Evolutionary conservation across 2,113 vertebrate species (phyloP).

Genomic region (Pogona vitticeps): DNA sequence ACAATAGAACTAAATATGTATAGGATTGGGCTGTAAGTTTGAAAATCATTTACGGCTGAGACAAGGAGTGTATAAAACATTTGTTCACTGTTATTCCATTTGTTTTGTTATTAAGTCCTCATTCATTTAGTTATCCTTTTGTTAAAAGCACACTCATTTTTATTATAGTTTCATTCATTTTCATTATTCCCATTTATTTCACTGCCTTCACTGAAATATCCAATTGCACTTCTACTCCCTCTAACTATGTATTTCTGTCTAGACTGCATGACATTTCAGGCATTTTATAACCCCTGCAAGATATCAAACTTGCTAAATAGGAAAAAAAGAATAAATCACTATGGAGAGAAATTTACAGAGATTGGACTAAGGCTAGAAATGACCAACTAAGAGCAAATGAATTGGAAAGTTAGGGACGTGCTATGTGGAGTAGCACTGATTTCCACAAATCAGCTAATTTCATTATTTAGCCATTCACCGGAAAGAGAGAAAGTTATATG

Average conservation of each 20-base stretch:
- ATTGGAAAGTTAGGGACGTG: too few relatives aligned
- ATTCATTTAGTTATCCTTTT: background rate
- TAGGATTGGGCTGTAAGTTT: background rate
- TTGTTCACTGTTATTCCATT: background rate
- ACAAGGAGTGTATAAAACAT: background rate
- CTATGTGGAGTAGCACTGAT: too few relatives aligned
- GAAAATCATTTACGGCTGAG: background rate
- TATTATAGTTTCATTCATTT: background rate
- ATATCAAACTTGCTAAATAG: background rate
- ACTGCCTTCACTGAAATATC: background rate
- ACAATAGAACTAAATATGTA: background rate
- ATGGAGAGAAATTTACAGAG: background rate
- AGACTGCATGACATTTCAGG: background rate
- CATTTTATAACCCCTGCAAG: background rate
- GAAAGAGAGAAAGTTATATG: too few relatives aligned
- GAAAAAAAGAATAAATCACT: background rate
- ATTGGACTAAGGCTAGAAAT: background rate
- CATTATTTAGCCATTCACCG: too few relatives aligned
- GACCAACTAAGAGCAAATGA: background rate
- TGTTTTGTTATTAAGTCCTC: background rate
- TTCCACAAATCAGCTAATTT: too few relatives aligned
- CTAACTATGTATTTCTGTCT: background rate
- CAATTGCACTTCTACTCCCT: background rate
- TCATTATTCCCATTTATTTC: background rate
- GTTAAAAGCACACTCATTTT: slow-evolving; percentile 9